Evolutionary conservation across 2,888 invertebrate genomes (phyloP).

Genomic region (Dryococelus australis): DNA sequence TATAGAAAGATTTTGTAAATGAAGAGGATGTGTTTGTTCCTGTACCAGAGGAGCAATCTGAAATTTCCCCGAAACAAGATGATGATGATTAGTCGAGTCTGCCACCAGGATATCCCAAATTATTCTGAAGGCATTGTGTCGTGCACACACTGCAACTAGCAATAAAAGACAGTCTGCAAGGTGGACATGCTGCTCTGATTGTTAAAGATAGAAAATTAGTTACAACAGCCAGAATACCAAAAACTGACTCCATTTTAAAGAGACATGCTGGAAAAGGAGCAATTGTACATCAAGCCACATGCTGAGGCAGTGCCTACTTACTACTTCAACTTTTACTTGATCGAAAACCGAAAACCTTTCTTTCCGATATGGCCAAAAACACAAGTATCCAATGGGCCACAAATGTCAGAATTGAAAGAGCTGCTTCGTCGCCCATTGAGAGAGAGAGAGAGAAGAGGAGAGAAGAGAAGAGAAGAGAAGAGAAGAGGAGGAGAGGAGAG

Average conservation of each 20-base stretch:
- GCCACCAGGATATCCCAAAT: background rate
- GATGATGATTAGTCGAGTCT: background rate
- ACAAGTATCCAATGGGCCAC: background rate
- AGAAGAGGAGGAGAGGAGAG: too few relatives aligned
- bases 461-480: too few relatives aligned
- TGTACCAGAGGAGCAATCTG: background rate
- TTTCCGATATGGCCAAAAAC: background rate
- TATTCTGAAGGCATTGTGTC: background rate
- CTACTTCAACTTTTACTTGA: background rate
- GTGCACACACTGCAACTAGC: background rate
- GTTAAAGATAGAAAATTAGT: background rate
- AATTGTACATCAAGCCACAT: background rate
- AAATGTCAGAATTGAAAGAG: conserved; percentile 2
- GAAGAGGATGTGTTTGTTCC: background rate
- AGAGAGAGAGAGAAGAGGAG: too few relatives aligned
- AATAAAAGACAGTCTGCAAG: background rate
- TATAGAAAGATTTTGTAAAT: background rate
- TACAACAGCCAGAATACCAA: background rate
- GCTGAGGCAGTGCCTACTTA: background rate
- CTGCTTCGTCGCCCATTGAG: background rate
- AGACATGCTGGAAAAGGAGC: background rate
- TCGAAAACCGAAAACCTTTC: background rate
- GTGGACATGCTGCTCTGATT: conserved; percentile 5
- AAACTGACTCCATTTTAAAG: conserved; percentile 17
- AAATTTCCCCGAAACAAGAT: background rate